These are phyloP conservation scores for Argentina silus DNA, from an alignment of 2,797 vertebrate species.

Conservation along the genomic window DNA sequence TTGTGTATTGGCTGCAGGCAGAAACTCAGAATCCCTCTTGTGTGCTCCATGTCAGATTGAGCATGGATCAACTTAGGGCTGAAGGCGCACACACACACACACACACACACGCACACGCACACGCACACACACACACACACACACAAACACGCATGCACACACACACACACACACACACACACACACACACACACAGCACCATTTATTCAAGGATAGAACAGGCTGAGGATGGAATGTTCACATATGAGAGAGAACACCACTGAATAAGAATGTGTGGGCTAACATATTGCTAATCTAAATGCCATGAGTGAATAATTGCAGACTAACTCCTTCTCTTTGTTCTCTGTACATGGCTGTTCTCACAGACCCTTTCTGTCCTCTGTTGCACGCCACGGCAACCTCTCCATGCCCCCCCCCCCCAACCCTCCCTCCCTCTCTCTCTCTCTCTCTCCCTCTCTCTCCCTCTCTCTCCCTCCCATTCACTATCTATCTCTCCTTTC, in stretches of 20 bases:
- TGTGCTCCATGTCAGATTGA: slow-evolving; percentile 66
- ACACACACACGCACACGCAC: slow-evolving; percentile 40
- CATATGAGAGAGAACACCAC: neutral
- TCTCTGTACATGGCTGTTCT: slow-evolving; percentile 1
- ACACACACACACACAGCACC: slow-evolving; percentile 5
- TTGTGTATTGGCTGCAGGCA: slow-evolving; percentile 54
- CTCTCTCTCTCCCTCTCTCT: too few species aligned
- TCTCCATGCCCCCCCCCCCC: too few species aligned
- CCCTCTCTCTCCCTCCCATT: neutral
- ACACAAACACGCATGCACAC: neutral
- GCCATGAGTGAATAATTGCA: neutral
- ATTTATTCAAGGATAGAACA: neutral
- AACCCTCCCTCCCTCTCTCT: neutral
- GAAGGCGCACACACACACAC: slow-evolving; percentile 45
- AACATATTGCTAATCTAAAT: neutral
- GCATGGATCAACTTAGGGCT: slow-evolving; percentile 65
- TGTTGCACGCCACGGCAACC: too few species aligned
- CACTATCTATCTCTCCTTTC: neutral
- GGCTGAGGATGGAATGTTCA: slow-evolving; percentile 31
- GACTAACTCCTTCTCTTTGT: neutral
- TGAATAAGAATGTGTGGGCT: neutral
- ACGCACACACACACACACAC: slow-evolving; percentile 9
- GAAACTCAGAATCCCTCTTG: slow-evolving; percentile 52
- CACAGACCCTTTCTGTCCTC: neutral
- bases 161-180: slow-evolving; percentile 26